A percentile compares a stretch with the other conserved stretches of the same genome.
phyloP scores from a whole-genome alignment of 2,888 invertebrate genomes.

The Drosophila pseudotakahashii region DNA sequence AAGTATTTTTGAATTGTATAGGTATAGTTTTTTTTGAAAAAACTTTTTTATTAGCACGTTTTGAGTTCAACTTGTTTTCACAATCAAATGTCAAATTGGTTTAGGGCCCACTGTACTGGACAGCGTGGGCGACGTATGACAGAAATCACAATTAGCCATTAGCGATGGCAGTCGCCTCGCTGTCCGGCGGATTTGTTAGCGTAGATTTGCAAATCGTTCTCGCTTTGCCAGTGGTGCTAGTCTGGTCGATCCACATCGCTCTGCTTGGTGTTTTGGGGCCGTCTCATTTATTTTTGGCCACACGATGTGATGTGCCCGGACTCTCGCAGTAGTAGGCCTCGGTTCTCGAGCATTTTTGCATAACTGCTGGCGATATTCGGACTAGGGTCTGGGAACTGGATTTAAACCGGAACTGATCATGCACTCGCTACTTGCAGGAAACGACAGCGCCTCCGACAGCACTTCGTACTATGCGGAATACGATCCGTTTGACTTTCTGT shows the following conservation, averaged over 20 bases:
- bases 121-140: conserved; percentile 53
- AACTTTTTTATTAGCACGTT: neutral
- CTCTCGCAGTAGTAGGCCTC: conserved; percentile 34
- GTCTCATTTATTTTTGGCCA: conserved; percentile 65
- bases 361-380: conserved; percentile 41
- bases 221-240: conserved; percentile 25
- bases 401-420: conserved; percentile 59
- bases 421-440: conserved; percentile 84
- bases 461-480: conserved; percentile 90
- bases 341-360: conserved; percentile 50
- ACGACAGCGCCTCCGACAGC: conserved; percentile 86
- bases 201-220: conserved; percentile 64
- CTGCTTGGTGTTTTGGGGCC: conserved; percentile 17
- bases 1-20: too few relatives aligned
- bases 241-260: conserved; percentile 11
- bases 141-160: conserved; percentile 57
- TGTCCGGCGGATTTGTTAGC: conserved; percentile 58
- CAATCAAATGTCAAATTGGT: neutral
- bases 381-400: conserved; percentile 30
- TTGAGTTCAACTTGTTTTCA: too few relatives aligned
- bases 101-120: conserved; percentile 20
- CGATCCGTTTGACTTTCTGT: conserved; percentile 92
- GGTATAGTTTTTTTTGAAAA: neutral
- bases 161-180: conserved; percentile 21
- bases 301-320: conserved; percentile 39